These are phyloP conservation scores for Brachymystax lenok DNA, from an alignment of 2,797 vertebrate species.

Conservation along the genomic window DNA sequence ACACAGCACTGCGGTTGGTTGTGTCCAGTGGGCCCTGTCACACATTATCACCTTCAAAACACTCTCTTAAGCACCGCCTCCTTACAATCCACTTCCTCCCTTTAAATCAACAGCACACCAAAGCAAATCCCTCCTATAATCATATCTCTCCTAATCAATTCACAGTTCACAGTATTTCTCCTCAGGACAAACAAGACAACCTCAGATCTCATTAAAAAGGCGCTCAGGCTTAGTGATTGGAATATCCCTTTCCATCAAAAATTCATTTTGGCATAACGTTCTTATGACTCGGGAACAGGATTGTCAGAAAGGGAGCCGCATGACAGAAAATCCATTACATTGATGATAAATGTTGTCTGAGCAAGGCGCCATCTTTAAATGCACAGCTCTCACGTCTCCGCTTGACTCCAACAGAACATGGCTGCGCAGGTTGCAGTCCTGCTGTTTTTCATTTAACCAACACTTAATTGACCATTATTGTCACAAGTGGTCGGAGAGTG, in stretches of 20 bases:
- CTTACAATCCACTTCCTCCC: neutral
- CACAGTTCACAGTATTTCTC: too few species aligned
- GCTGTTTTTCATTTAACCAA: neutral
- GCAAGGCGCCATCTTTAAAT: too few species aligned
- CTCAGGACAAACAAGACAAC: neutral
- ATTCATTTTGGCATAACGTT: neutral
- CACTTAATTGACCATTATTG: neutral
- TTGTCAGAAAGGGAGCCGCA: neutral
- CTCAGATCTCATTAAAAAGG: neutral
- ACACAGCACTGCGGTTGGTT: neutral
- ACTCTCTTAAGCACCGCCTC: neutral
- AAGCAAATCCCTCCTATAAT: neutral
- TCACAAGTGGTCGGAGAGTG: neutral
- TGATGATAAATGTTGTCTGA: too few species aligned
- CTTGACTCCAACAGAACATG: neutral
- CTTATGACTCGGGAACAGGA: neutral
- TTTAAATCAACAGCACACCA: neutral
- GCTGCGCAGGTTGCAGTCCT: neutral
- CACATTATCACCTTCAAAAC: slow-evolving; percentile 9
- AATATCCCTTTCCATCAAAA: neutral
- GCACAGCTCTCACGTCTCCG: too few species aligned
- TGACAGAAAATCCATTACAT: too few species aligned
- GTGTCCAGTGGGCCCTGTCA: slow-evolving; percentile 20
- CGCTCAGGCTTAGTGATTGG: neutral
- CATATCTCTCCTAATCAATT: neutral